A percentile compares a stretch with the other conserved stretches of the same genome.
phyloP scores from a whole-genome alignment of 2,888 invertebrate genomes.

The Drosophila longiperda region DNA sequence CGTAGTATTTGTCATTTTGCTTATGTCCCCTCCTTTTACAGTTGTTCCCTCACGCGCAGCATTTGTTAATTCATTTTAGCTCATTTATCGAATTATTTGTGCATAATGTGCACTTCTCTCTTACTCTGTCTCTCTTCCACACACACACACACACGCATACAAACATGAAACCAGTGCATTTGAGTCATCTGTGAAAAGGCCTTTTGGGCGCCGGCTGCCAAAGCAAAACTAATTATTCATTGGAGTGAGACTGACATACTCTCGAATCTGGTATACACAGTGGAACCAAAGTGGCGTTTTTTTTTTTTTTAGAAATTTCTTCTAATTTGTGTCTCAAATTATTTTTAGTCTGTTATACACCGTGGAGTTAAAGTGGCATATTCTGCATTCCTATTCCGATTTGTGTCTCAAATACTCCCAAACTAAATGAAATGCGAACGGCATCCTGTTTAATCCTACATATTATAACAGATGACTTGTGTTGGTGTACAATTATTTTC shows the following conservation, averaged over 20 bases:
- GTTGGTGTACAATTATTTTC: constrained; percentile 22
- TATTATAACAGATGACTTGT: constrained; percentile 54
- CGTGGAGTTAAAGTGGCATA: constrained; percentile 67
- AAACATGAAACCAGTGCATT: constrained; percentile 23
- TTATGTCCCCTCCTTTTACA: constrained; percentile 5
- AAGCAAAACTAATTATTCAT: not conserved
- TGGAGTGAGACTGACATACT: constrained; percentile 55
- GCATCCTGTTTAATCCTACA: constrained; percentile 50
- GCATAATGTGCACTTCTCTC: constrained; percentile 49
- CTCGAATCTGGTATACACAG: constrained; percentile 9
- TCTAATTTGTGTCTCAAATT: constrained; percentile 38
- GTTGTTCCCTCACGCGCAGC: constrained; percentile 17
- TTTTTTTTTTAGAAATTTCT: not conserved
- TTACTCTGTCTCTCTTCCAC: constrained; percentile 1
- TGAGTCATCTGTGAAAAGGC: constrained; percentile 59
- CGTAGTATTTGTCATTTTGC: constrained; percentile 21
- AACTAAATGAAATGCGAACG: constrained; percentile 34
- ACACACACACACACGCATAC: not conserved
- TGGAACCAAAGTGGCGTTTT: constrained; percentile 20
- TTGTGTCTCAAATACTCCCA: constrained; percentile 69
- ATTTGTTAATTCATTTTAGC: constrained; percentile 62
- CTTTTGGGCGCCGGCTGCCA: constrained; percentile 6
- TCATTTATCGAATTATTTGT: constrained; percentile 66
- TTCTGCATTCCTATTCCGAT: constrained; percentile 15
- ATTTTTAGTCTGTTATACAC: constrained; percentile 14